Conservation (phyloP, 2,888 invertebrate species). For the Glaucopsyche alexis region DNA sequence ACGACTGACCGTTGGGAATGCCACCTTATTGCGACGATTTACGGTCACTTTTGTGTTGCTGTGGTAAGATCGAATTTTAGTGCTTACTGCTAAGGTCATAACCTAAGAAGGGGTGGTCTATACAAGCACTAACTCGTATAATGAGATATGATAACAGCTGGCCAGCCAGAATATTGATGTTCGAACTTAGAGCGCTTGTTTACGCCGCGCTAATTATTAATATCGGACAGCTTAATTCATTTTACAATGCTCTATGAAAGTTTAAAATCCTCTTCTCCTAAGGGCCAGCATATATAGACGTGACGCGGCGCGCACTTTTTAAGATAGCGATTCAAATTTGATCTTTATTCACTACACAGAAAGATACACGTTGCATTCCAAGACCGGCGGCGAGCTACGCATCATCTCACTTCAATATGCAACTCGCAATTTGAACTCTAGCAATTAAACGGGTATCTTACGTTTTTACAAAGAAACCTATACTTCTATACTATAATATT, state of each 20-base stretch:
- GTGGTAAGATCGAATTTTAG: constrained; percentile 55
- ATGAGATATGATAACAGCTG: constrained; percentile 81
- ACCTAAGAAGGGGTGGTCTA: constrained; percentile 70
- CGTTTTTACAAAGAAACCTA: too few relatives aligned
- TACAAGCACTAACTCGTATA: constrained; percentile 79
- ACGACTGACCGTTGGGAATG: constrained; percentile 45
- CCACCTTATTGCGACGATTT: constrained; percentile 42
- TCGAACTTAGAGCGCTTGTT: constrained; percentile 74
- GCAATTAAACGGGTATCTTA: too few relatives aligned
- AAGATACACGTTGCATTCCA: too few relatives aligned
- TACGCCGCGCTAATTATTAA: constrained; percentile 51
- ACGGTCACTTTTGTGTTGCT: constrained; percentile 46
- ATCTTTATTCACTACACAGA: too few relatives aligned
- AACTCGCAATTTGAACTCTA: too few relatives aligned
- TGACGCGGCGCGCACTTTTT: too few relatives aligned
- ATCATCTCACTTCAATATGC: too few relatives aligned
- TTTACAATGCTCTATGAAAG: not conserved
- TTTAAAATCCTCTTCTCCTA: too few relatives aligned
- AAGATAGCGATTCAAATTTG: too few relatives aligned
- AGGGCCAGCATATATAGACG: too few relatives aligned
- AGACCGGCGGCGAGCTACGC: too few relatives aligned
- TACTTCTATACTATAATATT: too few relatives aligned
- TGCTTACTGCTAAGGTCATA: constrained; percentile 64
- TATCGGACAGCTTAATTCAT: constrained; percentile 33
- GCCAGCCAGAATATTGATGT: constrained; percentile 77